Evolutionary conservation across 1,140 invertebrate genomes (phyloP).

Genomic region (Spodoptera frugiperda): DNA sequence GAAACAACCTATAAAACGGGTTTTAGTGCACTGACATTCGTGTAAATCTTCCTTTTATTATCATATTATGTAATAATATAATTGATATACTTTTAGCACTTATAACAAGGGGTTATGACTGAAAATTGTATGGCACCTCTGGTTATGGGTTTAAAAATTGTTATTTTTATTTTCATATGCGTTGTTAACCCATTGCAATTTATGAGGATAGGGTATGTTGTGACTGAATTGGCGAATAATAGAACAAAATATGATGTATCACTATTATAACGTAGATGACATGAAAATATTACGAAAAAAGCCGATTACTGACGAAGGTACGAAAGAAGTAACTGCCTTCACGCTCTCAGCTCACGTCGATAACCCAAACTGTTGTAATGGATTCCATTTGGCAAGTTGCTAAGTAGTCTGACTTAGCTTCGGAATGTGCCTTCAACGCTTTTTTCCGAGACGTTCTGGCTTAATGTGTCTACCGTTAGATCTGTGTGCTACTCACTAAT

Average conservation of each 20-base stretch:
- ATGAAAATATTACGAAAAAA: background rate
- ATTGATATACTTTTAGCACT: constrained; percentile 22
- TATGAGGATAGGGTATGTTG: background rate
- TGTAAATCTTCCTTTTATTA: constrained; percentile 51
- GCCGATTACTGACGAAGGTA: background rate
- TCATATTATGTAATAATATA: constrained; percentile 41
- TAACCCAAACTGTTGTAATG: constrained; percentile 58
- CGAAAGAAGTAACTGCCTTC: background rate
- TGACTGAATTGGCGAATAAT: background rate
- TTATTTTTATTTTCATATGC: constrained; percentile 10
- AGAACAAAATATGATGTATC: too few species aligned
- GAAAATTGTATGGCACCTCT: background rate
- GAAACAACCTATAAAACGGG: constrained; percentile 68
- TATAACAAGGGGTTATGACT: constrained; percentile 33
- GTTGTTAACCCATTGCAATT: constrained; percentile 1
- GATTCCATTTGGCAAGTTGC: constrained; percentile 61
- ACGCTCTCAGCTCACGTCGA: constrained; percentile 8
- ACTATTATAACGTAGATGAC: too few species aligned
- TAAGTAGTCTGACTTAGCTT: constrained; percentile 54
- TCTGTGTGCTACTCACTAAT: constrained; percentile 29
- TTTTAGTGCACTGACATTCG: constrained; percentile 66
- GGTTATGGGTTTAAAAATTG: background rate
- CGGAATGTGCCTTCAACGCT: constrained; percentile 23
- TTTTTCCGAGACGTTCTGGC: constrained; percentile 28
- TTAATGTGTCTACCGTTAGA: constrained; percentile 33